Percentiles rank a stretch among this genome's conserved stretches.
These are phyloP conservation scores for Perithous albicinctus DNA, from an alignment of 2,888 invertebrate species.

Conservation along the genomic window DNA sequence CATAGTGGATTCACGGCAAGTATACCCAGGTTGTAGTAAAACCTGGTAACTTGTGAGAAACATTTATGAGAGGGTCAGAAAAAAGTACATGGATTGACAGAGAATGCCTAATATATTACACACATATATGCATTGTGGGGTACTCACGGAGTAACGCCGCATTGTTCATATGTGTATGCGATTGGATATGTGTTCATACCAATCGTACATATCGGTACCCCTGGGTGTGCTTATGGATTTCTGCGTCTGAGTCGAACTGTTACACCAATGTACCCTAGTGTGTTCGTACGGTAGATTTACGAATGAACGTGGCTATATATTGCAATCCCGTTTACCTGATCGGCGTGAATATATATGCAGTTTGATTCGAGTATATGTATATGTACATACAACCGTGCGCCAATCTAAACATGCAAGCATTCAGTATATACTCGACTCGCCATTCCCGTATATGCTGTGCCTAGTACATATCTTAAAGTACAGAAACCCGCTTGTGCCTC, in stretches of 20 bases:
- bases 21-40: too few relatives aligned
- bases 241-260: background rate
- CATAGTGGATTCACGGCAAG: too few relatives aligned
- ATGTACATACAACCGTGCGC: background rate
- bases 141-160: background rate
- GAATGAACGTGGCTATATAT: slow-evolving; percentile 25
- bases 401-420: background rate
- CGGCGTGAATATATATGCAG: slow-evolving; percentile 4
- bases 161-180: background rate
- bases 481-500: background rate
- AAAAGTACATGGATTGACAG: background rate
- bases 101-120: background rate
- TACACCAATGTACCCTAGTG: background rate
- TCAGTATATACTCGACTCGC: background rate
- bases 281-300: slow-evolving; percentile 44
- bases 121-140: background rate
- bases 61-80: too few relatives aligned
- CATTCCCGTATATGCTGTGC: too few relatives aligned
- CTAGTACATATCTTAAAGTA: background rate
- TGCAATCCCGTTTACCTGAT: slow-evolving; percentile 29
- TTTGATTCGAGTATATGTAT: background rate
- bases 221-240: background rate
- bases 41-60: too few relatives aligned
- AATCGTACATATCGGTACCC: background rate
- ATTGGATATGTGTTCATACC: slow-evolving; percentile 5